Evolutionary conservation across 2,888 invertebrate genomes (phyloP).

Genomic region (Stenolophus ochropezus): DNA sequence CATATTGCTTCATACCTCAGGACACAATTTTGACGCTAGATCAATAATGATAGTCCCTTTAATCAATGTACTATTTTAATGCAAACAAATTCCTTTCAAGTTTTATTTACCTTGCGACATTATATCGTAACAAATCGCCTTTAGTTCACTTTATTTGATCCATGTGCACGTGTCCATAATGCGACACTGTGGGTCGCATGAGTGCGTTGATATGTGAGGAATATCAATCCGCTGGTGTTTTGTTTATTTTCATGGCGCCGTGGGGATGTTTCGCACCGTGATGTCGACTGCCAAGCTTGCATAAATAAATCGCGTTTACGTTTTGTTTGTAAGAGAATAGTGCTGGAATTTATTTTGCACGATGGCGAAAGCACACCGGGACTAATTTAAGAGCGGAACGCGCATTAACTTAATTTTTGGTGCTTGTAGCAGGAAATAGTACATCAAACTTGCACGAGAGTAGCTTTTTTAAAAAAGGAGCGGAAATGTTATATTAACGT

Average conservation of each 20-base stretch:
- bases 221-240: constrained; percentile 47
- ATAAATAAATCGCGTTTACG: constrained; percentile 36
- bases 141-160: not conserved
- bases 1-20: too few species aligned
- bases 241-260: constrained; percentile 42
- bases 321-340: constrained; percentile 43
- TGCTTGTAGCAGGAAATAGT: constrained; percentile 10
- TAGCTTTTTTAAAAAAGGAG: not conserved
- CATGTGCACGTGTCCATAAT: not conserved
- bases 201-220: constrained; percentile 34
- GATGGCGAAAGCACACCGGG: constrained; percentile 5
- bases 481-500: not conserved
- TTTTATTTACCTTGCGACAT: not conserved
- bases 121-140: constrained; percentile 4
- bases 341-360: constrained; percentile 11
- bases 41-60: too few species aligned
- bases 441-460: not conserved
- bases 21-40: too few species aligned
- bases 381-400: constrained; percentile 22
- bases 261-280: not conserved
- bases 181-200: not conserved
- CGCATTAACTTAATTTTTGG: constrained; percentile 34
- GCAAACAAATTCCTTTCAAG: too few species aligned
- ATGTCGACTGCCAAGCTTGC: constrained; percentile 38
- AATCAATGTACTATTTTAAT: too few species aligned